Conservation (phyloP, 1,140 invertebrate genomes). For the Pogonomyrmex californicus region DNA sequence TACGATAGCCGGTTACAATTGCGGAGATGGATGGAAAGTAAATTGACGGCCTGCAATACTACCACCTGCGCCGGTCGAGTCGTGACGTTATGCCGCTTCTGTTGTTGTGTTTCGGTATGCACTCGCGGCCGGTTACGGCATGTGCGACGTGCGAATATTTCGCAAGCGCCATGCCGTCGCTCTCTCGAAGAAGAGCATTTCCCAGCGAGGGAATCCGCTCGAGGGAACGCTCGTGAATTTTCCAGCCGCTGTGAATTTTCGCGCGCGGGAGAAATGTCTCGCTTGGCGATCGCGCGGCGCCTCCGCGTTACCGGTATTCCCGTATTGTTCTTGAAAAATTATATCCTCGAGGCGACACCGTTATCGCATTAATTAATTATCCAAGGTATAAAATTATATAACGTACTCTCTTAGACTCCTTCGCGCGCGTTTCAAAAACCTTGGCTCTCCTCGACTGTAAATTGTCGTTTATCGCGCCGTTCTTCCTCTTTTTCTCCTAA, state of each 20-base stretch:
- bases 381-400: neutral
- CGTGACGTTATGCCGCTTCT: neutral
- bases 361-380: neutral
- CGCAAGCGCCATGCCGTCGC: constrained; percentile 31
- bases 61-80: neutral
- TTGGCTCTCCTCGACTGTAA: neutral
- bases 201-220: neutral
- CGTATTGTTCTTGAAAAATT: neutral
- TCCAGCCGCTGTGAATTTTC: neutral
- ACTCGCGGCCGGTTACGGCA: neutral
- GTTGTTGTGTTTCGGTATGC: neutral
- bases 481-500: neutral
- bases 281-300: neutral
- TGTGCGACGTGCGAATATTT: constrained; percentile 41
- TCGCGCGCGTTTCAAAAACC: neutral
- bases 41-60: constrained; percentile 18
- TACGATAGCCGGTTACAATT: constrained; percentile 43
- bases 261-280: neutral
- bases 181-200: constrained; percentile 3
- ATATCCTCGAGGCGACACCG: neutral
- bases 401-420: neutral
- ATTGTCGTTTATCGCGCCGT: neutral
- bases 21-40: constrained; percentile 54
- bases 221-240: neutral
- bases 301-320: neutral